Evolutionary conservation across 53 echinoderm and acorn worm genomes (phyloP), one percentile per base, ranked within the genome.

Genomic region (Crossaster papposus): DNA sequence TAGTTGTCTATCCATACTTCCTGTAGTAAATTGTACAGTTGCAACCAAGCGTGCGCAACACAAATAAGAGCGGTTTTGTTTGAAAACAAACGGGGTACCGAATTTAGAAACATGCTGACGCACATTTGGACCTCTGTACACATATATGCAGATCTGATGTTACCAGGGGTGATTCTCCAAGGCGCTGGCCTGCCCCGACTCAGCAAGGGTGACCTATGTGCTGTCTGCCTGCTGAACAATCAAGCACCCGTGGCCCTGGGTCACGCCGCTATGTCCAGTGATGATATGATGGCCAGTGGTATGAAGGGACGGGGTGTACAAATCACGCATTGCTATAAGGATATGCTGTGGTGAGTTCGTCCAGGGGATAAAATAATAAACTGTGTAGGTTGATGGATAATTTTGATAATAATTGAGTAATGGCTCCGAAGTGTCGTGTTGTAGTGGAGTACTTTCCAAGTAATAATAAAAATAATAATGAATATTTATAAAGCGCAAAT

Each of bases 81-180:
- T n/a, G n/a, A n/a, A n/a, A n/a, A n/a, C n/a, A n/a, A n/a, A n/a
- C n/a, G n/a, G n/a, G n/a, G n/a, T n/a, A n/a, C n/a, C n/a, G n/a
- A n/a, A n/a, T n/a, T n/a, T n/a, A n/a, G n/a, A n/a, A n/a, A n/a
- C n/a, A n/a, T n/a, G n/a, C n/a, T n/a, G n/a, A n/a, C n/a, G n/a
- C n/a, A n/a, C n/a, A n/a, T n/a, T n/a, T n/a, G n/a, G n/a, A n/a
- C n/a, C n/a, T n/a, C n/a, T n/a, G n/a, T n/a, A n/a, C n/a, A n/a
- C n/a, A n/a, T n/a, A n/a, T n/a, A 30, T 54, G 26, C 30, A 98
- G 98, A 98, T 91, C 78, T 98, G 29, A 98, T 98, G 98, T 89
- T 98, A 31, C 98, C 98, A n/a, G 98, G 98, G 20, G 95, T 97
- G 5, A 89, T 98, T 23, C 31, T 93, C 0, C 79, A 83, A 18